phyloP scores from a whole-genome alignment of 2,113 vertebrate species.

The Ariopsis seemanni region DNA sequence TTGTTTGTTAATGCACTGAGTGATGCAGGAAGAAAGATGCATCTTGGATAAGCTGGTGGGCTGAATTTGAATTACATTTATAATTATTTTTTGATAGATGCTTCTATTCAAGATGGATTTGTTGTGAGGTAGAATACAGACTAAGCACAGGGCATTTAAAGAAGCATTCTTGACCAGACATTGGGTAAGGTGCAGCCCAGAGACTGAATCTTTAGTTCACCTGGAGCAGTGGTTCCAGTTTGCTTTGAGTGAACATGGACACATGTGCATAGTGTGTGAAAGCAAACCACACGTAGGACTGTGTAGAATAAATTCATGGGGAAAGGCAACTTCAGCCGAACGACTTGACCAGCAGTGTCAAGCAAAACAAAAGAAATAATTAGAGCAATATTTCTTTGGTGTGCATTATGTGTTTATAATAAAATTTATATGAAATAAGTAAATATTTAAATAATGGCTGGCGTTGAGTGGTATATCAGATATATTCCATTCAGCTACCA shows the following conservation, averaged over 20 bases:
- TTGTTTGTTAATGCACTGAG: not conserved
- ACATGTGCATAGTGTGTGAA: not conserved
- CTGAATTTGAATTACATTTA: not conserved
- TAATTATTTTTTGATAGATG: not conserved
- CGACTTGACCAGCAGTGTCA: not conserved
- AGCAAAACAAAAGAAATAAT: not conserved
- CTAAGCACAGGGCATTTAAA: not conserved
- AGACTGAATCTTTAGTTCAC: not conserved
- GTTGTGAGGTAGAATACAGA: not conserved
- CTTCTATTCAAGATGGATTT: not conserved
- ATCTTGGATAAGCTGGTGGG: not conserved
- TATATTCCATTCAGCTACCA: too few species aligned
- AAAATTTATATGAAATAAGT: too few species aligned
- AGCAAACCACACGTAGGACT: not conserved
- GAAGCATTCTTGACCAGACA: not conserved
- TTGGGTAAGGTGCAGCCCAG: not conserved
- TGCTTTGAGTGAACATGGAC: not conserved
- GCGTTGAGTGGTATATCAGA: too few species aligned
- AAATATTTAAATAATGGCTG: not conserved
- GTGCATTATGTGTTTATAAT: too few species aligned
- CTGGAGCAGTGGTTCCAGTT: not conserved
- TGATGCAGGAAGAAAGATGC: not conserved
- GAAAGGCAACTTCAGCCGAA: not conserved
- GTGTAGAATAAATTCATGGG: not conserved
- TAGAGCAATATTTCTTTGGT: not conserved